Evolutionary conservation across 2,797 vertebrate species (phyloP), one percentile per base, ranked within the genome.

Genomic region (Thripadectes ignobilis): DNA sequence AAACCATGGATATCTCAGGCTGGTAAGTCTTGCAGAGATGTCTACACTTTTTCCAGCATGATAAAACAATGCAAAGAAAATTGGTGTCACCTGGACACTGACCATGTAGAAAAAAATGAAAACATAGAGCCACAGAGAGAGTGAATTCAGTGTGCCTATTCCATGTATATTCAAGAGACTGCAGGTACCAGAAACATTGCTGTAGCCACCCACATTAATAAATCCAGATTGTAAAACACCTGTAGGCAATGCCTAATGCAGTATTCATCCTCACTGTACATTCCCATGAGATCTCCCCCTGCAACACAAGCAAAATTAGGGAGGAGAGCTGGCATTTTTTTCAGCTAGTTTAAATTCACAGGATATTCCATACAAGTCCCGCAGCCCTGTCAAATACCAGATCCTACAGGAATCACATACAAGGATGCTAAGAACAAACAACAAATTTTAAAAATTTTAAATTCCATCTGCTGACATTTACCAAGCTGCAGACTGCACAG

Each of bases 381-480:
- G 68, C 46, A 87, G 81, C 67, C 63, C 87, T 86, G 90, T 65
- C 91, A 96, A 95, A 91, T 86, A 89, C 39, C 91, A 89, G 80
- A 89, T 96, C 93, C 93, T 96, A 78, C 54, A 88, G 91, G 83
- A 90, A 95, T 92, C 89, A 72, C 61, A 88, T 34, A 86, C 41
- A 72, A 85, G 80, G 77, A 93, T 78, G 81, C 73, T 92, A 71
- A 84, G 69, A 96, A 93, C 68, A 88, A 90, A 93, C 72, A 88
- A 17, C 30, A 57, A 69, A 68, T 80, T 78, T 51, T 20, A 59
- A 65, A 81, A 94, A 80, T 71, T 88, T 69, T 48, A 65, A 96
- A 92, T 91, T 93, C 87, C 85, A 88, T 96, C 77, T 95, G 85
- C 85, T 95, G 93, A 92, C 86, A 93, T 92, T 88, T 96, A 89